These are phyloP conservation scores for Clarias magur DNA, from an alignment of 2,113 vertebrate genomes.

Conservation along the genomic window DNA sequence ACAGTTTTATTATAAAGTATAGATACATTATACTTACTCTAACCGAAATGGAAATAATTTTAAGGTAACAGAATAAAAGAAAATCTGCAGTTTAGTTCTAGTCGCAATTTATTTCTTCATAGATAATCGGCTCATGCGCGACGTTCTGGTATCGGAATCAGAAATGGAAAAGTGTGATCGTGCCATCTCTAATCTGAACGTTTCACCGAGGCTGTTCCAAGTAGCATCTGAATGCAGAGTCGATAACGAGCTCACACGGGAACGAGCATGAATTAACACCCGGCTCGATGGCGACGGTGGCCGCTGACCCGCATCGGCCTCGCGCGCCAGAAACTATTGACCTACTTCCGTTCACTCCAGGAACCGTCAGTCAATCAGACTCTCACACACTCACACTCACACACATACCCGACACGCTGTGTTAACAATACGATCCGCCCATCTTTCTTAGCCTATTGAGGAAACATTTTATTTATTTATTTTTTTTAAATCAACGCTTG, in stretches of 20 bases:
- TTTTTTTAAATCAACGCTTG: neutral
- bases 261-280: constrained; percentile 3
- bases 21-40: too few relatives aligned
- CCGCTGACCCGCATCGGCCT: constrained; percentile 24
- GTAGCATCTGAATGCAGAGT: neutral
- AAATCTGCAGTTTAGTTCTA: neutral
- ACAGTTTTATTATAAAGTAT: too few relatives aligned
- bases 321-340: constrained; percentile 56
- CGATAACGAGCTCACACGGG: neutral
- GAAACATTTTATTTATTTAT: too few relatives aligned
- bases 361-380: neutral
- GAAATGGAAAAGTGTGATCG: neutral
- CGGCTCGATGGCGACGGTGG: neutral
- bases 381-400: neutral
- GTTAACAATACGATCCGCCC: neutral
- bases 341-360: constrained; percentile 60
- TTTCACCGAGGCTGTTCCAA: neutral
- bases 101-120: neutral
- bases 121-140: neutral
- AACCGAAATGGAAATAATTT: neutral
- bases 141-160: neutral
- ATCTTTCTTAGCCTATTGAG: neutral
- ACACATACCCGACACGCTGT: neutral
- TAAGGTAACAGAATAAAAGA: neutral
- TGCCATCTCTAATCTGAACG: neutral